phyloP scores from a whole-genome alignment of 2,113 vertebrate species.

The Uria lomvia region DNA sequence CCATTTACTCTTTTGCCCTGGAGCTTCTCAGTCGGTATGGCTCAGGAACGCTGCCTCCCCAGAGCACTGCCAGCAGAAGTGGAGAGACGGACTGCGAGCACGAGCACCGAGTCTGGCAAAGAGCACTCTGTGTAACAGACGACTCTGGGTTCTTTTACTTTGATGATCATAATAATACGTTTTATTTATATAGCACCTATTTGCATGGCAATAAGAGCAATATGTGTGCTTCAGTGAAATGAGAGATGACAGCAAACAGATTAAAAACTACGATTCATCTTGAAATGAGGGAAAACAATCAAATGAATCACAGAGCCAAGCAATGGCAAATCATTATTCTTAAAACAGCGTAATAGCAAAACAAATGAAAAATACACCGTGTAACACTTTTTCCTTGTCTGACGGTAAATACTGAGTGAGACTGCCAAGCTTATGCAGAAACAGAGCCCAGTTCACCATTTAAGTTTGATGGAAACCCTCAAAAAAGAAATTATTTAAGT shows the following conservation, averaged over 20 bases:
- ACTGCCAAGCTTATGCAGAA: background rate
- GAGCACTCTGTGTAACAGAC: background rate
- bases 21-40: rapidly evolving
- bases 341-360: constrained; percentile 49
- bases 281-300: constrained; percentile 31
- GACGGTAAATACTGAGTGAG: background rate
- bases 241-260: constrained; percentile 50
- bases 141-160: constrained; percentile 1
- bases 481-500: background rate
- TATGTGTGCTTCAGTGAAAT: constrained; percentile 55
- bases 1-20: background rate
- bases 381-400: constrained; percentile 14
- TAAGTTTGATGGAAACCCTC: background rate
- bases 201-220: constrained; percentile 43
- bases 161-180: constrained; percentile 26
- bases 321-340: constrained; percentile 53
- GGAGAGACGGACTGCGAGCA: background rate
- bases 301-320: constrained; percentile 51
- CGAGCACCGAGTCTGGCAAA: background rate
- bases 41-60: rapidly evolving
- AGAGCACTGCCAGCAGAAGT: background rate
- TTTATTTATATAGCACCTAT: constrained; percentile 53
- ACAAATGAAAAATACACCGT: constrained; percentile 37
- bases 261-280: constrained; percentile 59
- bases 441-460: background rate